Conservation (phyloP, 2,113 vertebrate genomes). For the Oreochromis niloticus region DNA sequence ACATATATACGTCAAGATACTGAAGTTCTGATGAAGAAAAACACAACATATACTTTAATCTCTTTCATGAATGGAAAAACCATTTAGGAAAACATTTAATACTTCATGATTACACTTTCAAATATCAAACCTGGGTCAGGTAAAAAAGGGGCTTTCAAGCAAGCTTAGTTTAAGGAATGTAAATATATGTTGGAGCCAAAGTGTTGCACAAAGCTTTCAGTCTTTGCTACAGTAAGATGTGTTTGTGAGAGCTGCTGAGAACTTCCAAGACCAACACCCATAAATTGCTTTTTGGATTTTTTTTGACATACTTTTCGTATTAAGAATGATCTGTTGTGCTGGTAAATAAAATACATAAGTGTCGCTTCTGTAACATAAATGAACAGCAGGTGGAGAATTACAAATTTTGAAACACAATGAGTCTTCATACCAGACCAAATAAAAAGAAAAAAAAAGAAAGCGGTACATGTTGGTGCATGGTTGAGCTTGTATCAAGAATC, state of each 20-base stretch:
- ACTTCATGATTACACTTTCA: neutral
- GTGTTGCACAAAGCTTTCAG: neutral
- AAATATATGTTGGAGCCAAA: neutral
- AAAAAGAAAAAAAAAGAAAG: neutral
- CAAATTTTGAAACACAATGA: neutral
- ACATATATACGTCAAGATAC: neutral
- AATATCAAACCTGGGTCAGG: neutral
- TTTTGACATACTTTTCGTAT: neutral
- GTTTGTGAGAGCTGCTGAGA: neutral
- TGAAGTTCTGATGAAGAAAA: neutral
- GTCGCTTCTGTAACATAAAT: neutral
- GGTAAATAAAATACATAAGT: neutral
- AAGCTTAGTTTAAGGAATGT: neutral
- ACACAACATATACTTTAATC: neutral
- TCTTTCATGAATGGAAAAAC: neutral
- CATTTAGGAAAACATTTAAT: neutral
- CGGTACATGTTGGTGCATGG: neutral
- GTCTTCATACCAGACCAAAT: neutral
- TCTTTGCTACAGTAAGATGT: neutral
- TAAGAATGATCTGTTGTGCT: neutral
- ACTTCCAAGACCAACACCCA: neutral
- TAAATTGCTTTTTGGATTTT: neutral
- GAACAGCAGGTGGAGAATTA: neutral
- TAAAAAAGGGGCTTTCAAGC: neutral
- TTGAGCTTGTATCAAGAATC: neutral